phyloP scores from a whole-genome alignment of 2,113 vertebrate genomes.

The Coptodon bakossiorum region DNA sequence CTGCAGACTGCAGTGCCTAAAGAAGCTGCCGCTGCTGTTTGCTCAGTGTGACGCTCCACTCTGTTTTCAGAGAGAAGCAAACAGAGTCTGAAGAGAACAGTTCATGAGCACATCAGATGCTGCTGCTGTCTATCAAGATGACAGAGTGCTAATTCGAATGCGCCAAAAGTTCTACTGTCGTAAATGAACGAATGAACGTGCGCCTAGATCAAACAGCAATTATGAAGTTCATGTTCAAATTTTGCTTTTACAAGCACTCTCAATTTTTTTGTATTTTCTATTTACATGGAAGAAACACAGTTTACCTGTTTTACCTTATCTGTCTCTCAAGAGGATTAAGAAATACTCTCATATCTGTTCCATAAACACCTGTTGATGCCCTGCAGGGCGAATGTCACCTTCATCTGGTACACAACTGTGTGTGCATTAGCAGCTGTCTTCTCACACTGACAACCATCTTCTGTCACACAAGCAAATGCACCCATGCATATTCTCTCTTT shows the following conservation, averaged over 20 bases:
- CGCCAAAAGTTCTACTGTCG: neutral
- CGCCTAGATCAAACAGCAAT: neutral
- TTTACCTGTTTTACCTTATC: neutral
- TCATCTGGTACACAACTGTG: conserved; percentile 30
- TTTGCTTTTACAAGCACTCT: neutral
- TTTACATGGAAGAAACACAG: neutral
- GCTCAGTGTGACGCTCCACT: conserved; percentile 28
- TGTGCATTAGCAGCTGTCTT: conserved; percentile 43
- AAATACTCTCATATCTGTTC: conserved; percentile 7
- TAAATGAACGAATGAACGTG: neutral
- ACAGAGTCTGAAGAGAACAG: conserved; percentile 23
- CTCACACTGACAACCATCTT: conserved; percentile 30
- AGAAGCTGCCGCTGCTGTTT: conserved; percentile 26
- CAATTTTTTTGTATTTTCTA: neutral
- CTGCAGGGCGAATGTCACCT: conserved; percentile 55
- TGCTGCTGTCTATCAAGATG: conserved; percentile 25
- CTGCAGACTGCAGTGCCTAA: conserved; percentile 7
- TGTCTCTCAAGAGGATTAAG: conserved; percentile 6
- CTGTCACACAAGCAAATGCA: neutral
- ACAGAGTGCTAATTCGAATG: neutral
- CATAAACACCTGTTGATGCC: conserved; percentile 28
- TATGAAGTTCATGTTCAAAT: neutral
- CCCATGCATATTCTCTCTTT: neutral
- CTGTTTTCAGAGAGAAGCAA: conserved; percentile 39
- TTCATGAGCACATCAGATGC: conserved; percentile 29